Evolutionary conservation across 2,113 vertebrate genomes (phyloP), one percentile per base, ranked within the genome.

Genomic region (Syrmaticus mikado): DNA sequence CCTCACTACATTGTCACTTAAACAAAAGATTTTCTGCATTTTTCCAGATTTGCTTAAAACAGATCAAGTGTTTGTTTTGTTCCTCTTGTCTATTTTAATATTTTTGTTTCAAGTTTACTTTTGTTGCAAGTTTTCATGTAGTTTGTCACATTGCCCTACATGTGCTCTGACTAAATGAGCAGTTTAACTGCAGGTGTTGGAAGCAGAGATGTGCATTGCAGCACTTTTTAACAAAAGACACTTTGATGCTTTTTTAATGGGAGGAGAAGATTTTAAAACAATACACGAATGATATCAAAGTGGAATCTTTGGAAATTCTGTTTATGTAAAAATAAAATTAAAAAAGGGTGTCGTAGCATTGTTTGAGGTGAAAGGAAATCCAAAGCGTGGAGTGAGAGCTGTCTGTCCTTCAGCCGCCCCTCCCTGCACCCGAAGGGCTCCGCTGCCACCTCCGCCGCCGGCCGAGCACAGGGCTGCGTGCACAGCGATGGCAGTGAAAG

Each of bases 201-300:
- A 64, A 92, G 72, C 76, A 64, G 25, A 6, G 58, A n/a, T n/a
- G n/a, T 19, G 38, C 25, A 13, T 30, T n/a, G 57, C 62, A 32
- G 77, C 58, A 52, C 52, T 40, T 85, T 76, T 52, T 83, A 90
- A 72, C 34, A 71, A 81, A 94, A 85, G 73, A 18, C 55, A 45
- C 88, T 93, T 95, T 68, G 83, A 93, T 93, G 81, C 80, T 90
- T 94, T 96, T 90, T 86, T 92, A 94, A 78, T 92, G 76, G 76
- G 71, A 89, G 62, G 64, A 66, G 58, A 40, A 53, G 34, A 62
- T 86, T 92, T 90, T 10, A 67, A 91, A 81, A 46, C 71, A 81
- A 28, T 83, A 53, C 34, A 13, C 28, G 55, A 55, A n/a, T 18
- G 55, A 38, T 85, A 48, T 28, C 38, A 74, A 77, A 77, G 70